Evolutionary conservation across 2,113 vertebrate genomes (phyloP), one percentile per base, ranked within the genome.

Genomic region (Amazona guildingii): DNA sequence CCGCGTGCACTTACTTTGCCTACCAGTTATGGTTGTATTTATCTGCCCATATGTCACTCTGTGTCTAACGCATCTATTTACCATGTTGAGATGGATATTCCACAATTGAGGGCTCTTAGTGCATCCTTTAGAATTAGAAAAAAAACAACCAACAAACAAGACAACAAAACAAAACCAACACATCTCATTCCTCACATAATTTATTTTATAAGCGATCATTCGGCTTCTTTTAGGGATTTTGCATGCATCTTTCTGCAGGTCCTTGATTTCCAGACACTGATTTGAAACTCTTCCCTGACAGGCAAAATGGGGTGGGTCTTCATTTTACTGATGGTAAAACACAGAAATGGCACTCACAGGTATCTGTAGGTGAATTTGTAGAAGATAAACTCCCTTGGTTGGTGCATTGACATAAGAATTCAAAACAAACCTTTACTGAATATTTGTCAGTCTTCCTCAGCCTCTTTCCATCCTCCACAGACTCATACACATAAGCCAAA

Each of bases 1-100:
- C 75, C 83, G 69, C 41, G 31, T 69, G 88, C 73, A 57, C 66
- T 96, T 94, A 83, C 88, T 96, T 97, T 94, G 80, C 96, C 78
- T 87, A 92, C 84, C 85, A 85, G 97, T 97, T 86, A 94, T 91
- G 84, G 83, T 78, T 95, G 94, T 92, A 90, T 92, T 97, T 95
- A 93, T 94, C 95, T 94, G 86, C 90, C 97, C 83, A 80, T 92
- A 92, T 91, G 90, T 95, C 95, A 96, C 57, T 85, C 90, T 92
- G 62, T 94, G 52, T 93, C 83, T 93, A 90, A 96, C 51, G 61
- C 85, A 89, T 91, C 94, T 70, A 51, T 92, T 94, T 94, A 87
- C 76, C 74, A 94, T 7, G 27, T 92, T 91, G 94, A 95, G 91
- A 95, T 96, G 93, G 95, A 94, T 95, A 95, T 96, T 96, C 93